Conservation (phyloP, 1,140 invertebrate species). For the Drosophila malerkotliana region DNA sequence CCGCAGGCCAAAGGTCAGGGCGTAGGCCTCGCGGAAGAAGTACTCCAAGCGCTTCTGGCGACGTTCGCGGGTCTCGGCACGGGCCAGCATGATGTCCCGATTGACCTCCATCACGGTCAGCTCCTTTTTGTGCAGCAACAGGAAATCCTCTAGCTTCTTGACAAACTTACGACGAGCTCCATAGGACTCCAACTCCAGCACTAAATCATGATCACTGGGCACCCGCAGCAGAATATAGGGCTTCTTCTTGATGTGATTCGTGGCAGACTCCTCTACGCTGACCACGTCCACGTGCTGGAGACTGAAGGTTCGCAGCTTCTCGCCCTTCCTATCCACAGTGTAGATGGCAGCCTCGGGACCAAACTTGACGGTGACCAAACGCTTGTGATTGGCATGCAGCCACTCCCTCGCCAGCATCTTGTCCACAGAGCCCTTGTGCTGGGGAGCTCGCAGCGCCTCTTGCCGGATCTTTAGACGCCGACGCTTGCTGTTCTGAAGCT, state of each 20-base stretch:
- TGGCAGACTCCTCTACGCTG: slow-evolving; percentile 92
- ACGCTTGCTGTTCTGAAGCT: slow-evolving; percentile 93
- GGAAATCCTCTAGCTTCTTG: slow-evolving; percentile 93
- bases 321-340: slow-evolving; percentile 94
- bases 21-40: slow-evolving; percentile 99
- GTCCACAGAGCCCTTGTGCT: slow-evolving; percentile 90
- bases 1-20: slow-evolving; percentile 93
- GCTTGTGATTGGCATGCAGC: slow-evolving; percentile 96
- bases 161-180: slow-evolving; percentile 94
- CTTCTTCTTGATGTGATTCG: slow-evolving; percentile 90
- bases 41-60: slow-evolving; percentile 97
- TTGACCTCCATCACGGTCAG: slow-evolving; percentile 83
- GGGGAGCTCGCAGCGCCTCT: slow-evolving; percentile 88
- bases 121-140: slow-evolving; percentile 92
- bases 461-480: slow-evolving; percentile 92
- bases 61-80: slow-evolving; percentile 97
- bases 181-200: slow-evolving; percentile 95
- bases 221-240: slow-evolving; percentile 94
- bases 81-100: slow-evolving; percentile 94
- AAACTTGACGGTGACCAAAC: slow-evolving; percentile 95
- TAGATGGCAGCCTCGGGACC: slow-evolving; percentile 93
- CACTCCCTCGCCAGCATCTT: slow-evolving; percentile 98
- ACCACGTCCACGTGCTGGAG: slow-evolving; percentile 91
- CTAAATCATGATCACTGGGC: slow-evolving; percentile 97
- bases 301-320: slow-evolving; percentile 92